Conservation (phyloP, 2,113 vertebrate genomes). For the Camelus bactrianus region DNA sequence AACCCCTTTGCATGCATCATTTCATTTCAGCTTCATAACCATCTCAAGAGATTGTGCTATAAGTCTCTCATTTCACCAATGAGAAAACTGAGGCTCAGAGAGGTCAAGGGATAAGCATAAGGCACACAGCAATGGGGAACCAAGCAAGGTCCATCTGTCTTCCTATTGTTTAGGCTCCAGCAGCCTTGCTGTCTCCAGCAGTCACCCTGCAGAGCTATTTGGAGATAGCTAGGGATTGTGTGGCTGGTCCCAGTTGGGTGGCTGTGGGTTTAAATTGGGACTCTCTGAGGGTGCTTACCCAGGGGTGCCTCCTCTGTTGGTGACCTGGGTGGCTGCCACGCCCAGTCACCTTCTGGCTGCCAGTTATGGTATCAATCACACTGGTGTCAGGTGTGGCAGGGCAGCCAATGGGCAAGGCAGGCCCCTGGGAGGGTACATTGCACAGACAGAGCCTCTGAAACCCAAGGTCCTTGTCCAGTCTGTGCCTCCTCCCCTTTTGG, state of each 20-base stretch:
- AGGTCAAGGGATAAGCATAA: neutral
- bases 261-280: neutral
- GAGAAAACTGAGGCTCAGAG: constrained; percentile 48
- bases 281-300: neutral
- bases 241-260: neutral
- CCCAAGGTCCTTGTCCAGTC: neutral
- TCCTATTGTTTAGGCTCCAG: neutral
- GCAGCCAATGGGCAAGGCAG: neutral
- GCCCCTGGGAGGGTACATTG: neutral
- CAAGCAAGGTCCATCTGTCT: neutral
- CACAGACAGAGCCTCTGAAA: constrained; percentile 47
- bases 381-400: neutral
- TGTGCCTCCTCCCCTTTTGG: neutral
- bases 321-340: neutral
- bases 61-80: neutral
- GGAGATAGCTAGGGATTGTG: neutral
- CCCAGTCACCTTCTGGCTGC: neutral
- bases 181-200: neutral
- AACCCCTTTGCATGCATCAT: neutral
- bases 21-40: constrained; percentile 12
- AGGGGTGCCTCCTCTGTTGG: neutral
- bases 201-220: neutral
- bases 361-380: neutral
- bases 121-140: neutral
- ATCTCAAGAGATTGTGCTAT: neutral